Evolutionary conservation across 2,113 vertebrate genomes (phyloP).

Genomic region (Corydoras maculifer): DNA sequence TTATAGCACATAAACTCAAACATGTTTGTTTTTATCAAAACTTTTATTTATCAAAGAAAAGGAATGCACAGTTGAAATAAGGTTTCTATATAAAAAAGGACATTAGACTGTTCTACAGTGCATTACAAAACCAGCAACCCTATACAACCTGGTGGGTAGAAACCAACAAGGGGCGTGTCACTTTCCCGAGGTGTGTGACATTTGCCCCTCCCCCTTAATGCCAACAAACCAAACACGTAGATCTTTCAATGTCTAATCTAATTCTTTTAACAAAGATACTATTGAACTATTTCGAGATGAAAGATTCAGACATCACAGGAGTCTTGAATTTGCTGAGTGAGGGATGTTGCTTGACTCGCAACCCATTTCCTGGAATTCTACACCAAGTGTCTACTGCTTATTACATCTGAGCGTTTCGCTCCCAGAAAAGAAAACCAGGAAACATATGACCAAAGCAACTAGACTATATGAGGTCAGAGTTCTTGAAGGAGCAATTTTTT

Average conservation of each 20-base stretch:
- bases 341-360: too few relatives aligned
- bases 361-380: not conserved
- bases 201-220: constrained; percentile 55
- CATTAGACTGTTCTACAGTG: constrained; percentile 87
- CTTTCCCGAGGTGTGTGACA: constrained; percentile 65
- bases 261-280: constrained; percentile 81
- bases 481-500: too few relatives aligned
- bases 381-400: not conserved
- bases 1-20: constrained; percentile 24
- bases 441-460: too few relatives aligned
- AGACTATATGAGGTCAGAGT: too few relatives aligned
- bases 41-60: constrained; percentile 94
- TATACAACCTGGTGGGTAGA: constrained; percentile 87
- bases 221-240: constrained; percentile 77
- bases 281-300: constrained; percentile 68
- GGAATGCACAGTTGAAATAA: constrained; percentile 90
- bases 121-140: constrained; percentile 87
- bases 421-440: too few relatives aligned
- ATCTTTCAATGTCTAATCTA: constrained; percentile 82
- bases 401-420: too few relatives aligned
- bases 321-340: not conserved
- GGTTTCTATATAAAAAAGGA: constrained; percentile 96
- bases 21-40: constrained; percentile 83
- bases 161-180: constrained; percentile 65
- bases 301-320: constrained; percentile 53